Conservation (phyloP, 2,797 vertebrate species). For the Spea hammondii region DNA sequence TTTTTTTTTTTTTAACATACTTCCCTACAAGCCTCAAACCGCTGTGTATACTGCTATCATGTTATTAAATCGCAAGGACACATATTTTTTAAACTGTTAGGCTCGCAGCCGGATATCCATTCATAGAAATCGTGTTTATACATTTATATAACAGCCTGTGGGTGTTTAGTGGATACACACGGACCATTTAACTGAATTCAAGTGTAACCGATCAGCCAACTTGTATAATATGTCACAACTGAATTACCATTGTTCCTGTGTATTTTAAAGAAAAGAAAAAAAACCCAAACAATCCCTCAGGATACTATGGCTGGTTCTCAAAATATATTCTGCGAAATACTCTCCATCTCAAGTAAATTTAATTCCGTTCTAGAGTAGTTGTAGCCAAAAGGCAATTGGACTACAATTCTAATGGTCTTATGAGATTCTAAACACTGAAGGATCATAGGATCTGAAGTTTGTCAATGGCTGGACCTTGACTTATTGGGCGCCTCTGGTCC, state of each 20-base stretch:
- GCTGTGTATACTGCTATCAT: background rate
- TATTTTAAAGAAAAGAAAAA: conserved; percentile 13
- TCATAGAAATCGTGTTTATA: conserved; percentile 33
- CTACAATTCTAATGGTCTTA: no score
- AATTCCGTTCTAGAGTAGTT: no score
- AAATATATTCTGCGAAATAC: conserved; percentile 17
- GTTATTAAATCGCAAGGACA: conserved; percentile 20
- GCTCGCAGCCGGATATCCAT: background rate
- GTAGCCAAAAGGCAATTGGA: no score
- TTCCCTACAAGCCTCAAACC: background rate
- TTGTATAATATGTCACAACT: conserved; percentile 27
- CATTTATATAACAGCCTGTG: conserved; percentile 25
- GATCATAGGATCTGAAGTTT: no score
- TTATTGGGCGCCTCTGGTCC: no score
- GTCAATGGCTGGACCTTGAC: no score
- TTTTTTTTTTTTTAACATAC: no score
- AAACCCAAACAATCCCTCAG: conserved; percentile 7
- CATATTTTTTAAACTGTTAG: conserved; percentile 8
- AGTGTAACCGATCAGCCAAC: conserved; percentile 20
- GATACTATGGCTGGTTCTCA: conserved; percentile 16
- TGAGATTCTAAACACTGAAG: no score
- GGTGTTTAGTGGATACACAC: conserved; percentile 13
- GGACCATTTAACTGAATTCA: conserved; percentile 33
- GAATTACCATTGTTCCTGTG: conserved; percentile 16
- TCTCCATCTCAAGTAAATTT: background rate